A percentile compares a stretch with the other conserved stretches of the same genome.
Evolutionary conservation across 1,140 invertebrate genomes (phyloP).

Genomic region (Aleiodes sp.): DNA sequence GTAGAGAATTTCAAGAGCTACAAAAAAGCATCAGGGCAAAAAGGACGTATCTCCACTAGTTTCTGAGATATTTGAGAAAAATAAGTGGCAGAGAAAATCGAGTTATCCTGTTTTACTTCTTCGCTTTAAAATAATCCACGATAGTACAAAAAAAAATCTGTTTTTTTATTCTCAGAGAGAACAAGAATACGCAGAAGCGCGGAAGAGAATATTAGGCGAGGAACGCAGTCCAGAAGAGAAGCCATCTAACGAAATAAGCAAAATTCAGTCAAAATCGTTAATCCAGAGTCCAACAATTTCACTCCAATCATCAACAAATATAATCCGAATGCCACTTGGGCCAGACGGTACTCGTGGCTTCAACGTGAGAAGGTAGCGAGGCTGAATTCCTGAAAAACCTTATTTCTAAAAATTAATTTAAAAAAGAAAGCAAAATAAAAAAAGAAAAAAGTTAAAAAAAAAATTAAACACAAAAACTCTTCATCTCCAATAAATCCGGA

Average conservation of each 20-base stretch:
- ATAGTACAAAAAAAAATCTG: too few species aligned
- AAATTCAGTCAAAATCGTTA: constrained; percentile 52
- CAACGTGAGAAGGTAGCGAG: constrained; percentile 69
- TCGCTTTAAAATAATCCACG: too few species aligned
- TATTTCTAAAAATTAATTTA: constrained; percentile 45
- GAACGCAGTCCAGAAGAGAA: constrained; percentile 80
- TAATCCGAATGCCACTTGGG: constrained; percentile 68
- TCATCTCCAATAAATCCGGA: background rate
- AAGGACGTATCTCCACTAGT: too few species aligned
- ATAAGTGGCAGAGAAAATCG: too few species aligned
- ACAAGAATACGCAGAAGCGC: constrained; percentile 87
- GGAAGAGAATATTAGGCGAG: constrained; percentile 83
- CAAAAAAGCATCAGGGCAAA: too few species aligned
- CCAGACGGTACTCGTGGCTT: constrained; percentile 71
- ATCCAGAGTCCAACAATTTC: constrained; percentile 16
- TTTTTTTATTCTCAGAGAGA: constrained; percentile 70
- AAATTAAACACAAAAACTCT: background rate
- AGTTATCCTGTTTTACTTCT: too few species aligned
- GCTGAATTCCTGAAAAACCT: constrained; percentile 47
- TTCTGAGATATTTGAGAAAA: too few species aligned
- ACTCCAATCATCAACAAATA: constrained; percentile 46
- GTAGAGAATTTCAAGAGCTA: too few species aligned
- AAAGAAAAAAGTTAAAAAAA: background rate
- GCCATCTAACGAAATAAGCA: constrained; percentile 71
- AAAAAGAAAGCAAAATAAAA: constrained; percentile 11